Evolutionary conservation across 2,113 vertebrate genomes (phyloP), one percentile per base, ranked within the genome.

Genomic region (Nesoenas mayeri): DNA sequence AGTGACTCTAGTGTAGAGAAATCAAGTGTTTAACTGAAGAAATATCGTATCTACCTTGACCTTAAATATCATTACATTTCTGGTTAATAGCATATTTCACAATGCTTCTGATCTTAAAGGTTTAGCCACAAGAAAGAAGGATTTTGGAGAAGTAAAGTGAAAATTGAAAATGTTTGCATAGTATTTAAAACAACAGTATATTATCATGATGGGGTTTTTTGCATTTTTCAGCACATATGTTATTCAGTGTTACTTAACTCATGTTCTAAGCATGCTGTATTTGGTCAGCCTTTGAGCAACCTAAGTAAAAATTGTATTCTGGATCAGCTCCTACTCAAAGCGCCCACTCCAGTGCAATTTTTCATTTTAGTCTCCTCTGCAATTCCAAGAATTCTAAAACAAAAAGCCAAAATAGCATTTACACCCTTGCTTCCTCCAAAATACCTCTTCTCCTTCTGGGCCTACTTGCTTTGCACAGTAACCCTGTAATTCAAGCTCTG

Each of bases 401-500:
- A 88, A 88, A 91, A 67, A 9, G 19, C 56, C 38, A 86, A 91
- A 90, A 65, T 72, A 95, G 32, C 26, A 34, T 93, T 96, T 93
- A 79, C 73, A 95, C 58, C 29, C 42, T 79, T 87, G 14, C 65
- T 89, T 79, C 65, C 72, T 70, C 67, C 57, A 75, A 86, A 95
- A 91, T 75, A 67, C 48, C 18, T 84, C 34, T 65, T 60, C 18
- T 86, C 31, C 74, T 88, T 93, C 57, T 95, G 66, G 54, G 13
- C 47, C 89, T 85, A 6, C 58, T 94, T 93, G 94, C 71, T 94
- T 85, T 91, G 67, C 71, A 21, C 42, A 29, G 14, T 73, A 61
- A 79, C 79, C 87, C 89, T 93, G 58, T 96, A 97, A 96, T 97
- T 97, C 74, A 17, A 62, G 25, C 54, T 95, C 74, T 85, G 25